These are phyloP conservation scores for Plodia interpunctella DNA, from an alignment of 1,140 invertebrate species.

Conservation along the genomic window DNA sequence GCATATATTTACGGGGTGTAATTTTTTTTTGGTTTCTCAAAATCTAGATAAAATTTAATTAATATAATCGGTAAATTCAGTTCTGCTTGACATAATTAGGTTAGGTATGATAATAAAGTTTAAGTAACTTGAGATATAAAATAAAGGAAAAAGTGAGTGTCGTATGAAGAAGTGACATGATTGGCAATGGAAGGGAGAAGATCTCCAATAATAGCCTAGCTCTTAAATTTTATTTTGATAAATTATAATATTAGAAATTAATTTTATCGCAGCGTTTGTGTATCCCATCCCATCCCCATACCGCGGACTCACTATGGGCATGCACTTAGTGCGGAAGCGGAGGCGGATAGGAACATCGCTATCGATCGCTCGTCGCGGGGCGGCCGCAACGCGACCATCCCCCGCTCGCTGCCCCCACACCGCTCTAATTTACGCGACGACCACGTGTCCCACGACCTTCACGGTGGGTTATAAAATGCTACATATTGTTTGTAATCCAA, in stretches of 20 bases:
- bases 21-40: too few species aligned
- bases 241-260: neutral
- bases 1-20: too few species aligned
- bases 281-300: neutral
- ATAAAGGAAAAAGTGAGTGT: too few species aligned
- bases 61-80: too few species aligned
- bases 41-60: too few species aligned
- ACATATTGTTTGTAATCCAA: neutral
- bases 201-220: too few species aligned
- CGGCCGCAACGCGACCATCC: slow-evolving; percentile 4
- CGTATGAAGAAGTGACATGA: too few species aligned
- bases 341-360: slow-evolving; percentile 13
- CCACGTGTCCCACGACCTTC: slow-evolving; percentile 34
- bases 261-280: neutral
- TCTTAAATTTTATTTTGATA: too few species aligned
- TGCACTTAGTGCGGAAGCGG: slow-evolving; percentile 20
- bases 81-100: too few species aligned
- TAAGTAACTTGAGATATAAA: too few species aligned
- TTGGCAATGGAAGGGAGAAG: too few species aligned
- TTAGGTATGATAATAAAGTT: too few species aligned
- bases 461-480: slow-evolving; percentile 15
- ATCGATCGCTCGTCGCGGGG: slow-evolving; percentile 28
- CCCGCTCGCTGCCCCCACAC: slow-evolving; percentile 22
- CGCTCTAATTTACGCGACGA: slow-evolving; percentile 29
- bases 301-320: neutral